Percentiles rank a stretch among this genome's conserved stretches.
phyloP scores from a whole-genome alignment of 2,888 invertebrate species.

The Lycaena phlaeas region DNA sequence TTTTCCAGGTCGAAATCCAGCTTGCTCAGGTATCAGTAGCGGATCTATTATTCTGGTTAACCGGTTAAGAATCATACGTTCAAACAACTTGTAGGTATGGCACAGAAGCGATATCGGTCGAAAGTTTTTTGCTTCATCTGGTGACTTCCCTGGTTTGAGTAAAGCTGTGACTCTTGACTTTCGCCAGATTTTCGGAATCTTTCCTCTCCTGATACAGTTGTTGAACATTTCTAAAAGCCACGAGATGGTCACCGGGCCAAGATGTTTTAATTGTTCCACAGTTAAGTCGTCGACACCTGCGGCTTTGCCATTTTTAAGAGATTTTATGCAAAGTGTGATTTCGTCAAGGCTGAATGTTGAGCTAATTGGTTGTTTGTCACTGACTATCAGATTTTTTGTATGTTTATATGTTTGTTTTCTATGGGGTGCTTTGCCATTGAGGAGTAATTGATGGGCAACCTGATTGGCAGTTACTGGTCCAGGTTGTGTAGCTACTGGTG shows the following conservation, averaged over 20 bases:
- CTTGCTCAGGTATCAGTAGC: background rate
- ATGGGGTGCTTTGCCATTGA: background rate
- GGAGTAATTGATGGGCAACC: background rate
- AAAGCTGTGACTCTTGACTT: background rate
- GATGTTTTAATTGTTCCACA: background rate
- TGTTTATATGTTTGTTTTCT: background rate
- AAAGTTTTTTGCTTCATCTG: conserved; percentile 7
- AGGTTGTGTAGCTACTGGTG: too few relatives aligned
- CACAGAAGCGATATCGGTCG: conserved; percentile 8
- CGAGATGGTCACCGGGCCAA: background rate
- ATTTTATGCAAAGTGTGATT: background rate
- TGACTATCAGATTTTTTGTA: background rate
- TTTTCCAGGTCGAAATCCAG: background rate
- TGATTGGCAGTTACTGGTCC: background rate
- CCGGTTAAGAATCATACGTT: background rate
- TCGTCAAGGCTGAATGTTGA: background rate
- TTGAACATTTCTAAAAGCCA: background rate
- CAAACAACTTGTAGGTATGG: background rate
- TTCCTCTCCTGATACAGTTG: too few relatives aligned
- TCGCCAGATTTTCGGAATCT: background rate
- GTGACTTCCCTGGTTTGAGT: conserved; percentile 9
- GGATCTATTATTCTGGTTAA: background rate
- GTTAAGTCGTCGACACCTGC: background rate
- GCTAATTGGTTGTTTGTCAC: background rate
- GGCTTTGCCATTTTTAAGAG: background rate